These are phyloP conservation scores for Hyaena hyaena DNA, from an alignment of 2,113 vertebrate species.

Conservation along the genomic window DNA sequence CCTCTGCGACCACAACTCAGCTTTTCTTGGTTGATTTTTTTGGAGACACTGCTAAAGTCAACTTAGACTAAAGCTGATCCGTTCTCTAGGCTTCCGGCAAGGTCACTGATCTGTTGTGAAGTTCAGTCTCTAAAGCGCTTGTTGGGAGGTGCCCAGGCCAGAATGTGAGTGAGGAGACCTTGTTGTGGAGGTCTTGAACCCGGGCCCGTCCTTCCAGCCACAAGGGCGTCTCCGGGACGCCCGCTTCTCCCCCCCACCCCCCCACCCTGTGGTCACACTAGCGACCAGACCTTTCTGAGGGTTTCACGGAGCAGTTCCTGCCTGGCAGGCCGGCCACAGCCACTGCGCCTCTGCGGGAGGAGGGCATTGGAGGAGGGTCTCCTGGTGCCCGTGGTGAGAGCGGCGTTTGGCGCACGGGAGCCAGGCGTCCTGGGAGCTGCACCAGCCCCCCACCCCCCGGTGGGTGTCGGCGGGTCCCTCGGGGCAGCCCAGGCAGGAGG, in stretches of 20 bases:
- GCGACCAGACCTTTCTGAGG: too few species aligned
- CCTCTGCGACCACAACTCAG: fast-evolving
- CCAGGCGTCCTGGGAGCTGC: not conserved
- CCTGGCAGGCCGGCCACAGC: fast-evolving
- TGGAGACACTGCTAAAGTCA: fast-evolving
- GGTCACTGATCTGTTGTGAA: fast-evolving
- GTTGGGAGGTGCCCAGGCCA: not conserved
- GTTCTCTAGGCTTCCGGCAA: too few species aligned
- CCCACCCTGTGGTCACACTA: fast-evolving
- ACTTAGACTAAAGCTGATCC: fast-evolving
- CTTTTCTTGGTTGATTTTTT: not conserved
- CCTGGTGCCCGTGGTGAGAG: not conserved
- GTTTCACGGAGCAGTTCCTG: not conserved
- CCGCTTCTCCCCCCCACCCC: not conserved
- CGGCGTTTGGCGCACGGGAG: not conserved
- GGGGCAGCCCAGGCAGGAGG: not conserved
- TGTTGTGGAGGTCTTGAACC: fast-evolving
- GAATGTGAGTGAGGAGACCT: fast-evolving
- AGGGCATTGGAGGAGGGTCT: not conserved
- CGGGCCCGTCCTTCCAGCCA: not conserved
- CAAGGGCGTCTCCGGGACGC: not conserved
- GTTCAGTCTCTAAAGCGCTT: fast-evolving
- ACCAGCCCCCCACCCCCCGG: not conserved
- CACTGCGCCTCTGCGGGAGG: fast-evolving
- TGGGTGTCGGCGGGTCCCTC: not conserved